Percentiles rank a stretch among this genome's conserved stretches.
phyloP scores from a whole-genome alignment of 2,113 vertebrate genomes.

The Marcusenius ussheri region DNA sequence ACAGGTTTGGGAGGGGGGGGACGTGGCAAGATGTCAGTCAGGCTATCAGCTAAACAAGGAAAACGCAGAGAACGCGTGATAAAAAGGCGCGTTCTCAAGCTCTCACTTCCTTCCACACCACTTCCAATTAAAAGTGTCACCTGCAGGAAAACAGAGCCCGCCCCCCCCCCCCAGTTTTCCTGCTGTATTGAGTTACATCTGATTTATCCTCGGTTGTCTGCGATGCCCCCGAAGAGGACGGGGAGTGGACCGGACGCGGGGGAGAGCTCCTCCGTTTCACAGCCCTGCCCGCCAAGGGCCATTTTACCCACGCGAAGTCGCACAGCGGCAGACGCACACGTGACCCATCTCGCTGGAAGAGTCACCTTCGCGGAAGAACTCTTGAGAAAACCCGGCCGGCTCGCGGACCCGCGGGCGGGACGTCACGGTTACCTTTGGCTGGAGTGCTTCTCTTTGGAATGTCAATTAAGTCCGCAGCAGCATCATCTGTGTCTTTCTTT shows the following conservation, averaged over 20 bases:
- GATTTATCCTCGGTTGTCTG: background rate
- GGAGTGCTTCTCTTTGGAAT: slow-evolving; percentile 85
- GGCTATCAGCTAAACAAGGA: background rate
- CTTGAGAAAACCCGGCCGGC: background rate
- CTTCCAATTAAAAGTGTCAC: background rate
- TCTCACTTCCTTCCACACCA: background rate
- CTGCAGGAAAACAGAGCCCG: background rate
- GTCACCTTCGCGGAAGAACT: background rate
- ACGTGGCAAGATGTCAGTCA: background rate
- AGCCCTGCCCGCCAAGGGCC: background rate
- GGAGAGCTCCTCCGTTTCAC: background rate
- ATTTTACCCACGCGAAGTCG: background rate
- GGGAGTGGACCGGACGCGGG: background rate
- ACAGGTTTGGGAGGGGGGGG: background rate
- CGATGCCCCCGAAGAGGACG: background rate
- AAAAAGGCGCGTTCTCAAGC: background rate
- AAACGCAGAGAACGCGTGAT: background rate
- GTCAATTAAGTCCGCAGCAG: slow-evolving; percentile 67
- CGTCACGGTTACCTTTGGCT: slow-evolving; percentile 71
- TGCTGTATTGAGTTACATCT: background rate
- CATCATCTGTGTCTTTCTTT: slow-evolving; percentile 74
- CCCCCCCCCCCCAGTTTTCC: too few relatives aligned
- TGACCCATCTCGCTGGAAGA: background rate
- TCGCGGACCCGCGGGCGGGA: too few relatives aligned
- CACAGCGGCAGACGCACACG: background rate